phyloP scores from a whole-genome alignment of 2,113 vertebrate species.

The Otolemur garnettii region DNA sequence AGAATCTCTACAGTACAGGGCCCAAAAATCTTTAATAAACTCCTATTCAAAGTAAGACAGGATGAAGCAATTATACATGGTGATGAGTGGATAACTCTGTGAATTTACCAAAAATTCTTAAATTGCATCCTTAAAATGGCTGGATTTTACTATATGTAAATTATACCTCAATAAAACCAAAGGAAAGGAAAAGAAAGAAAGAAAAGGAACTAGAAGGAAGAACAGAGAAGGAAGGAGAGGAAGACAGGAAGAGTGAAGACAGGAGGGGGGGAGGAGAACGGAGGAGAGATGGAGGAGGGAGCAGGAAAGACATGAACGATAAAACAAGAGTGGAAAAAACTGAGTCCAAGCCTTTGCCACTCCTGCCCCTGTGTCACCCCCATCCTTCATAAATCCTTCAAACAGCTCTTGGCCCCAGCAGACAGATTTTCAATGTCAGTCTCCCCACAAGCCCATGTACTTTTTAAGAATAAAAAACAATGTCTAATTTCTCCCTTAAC shows the following conservation, averaged over 20 bases:
- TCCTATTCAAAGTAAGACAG: constrained; percentile 4
- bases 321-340: not conserved
- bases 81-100: not conserved
- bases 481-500: not conserved
- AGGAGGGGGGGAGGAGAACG: fast-evolving
- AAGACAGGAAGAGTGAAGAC: fast-evolving
- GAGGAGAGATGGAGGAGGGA: no score
- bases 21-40: not conserved
- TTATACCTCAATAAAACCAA: not conserved
- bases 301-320: not conserved
- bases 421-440: not conserved
- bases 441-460: not conserved
- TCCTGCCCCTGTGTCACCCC: not conserved
- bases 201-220: not conserved
- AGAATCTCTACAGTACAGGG: not conserved
- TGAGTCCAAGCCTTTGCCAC: not conserved
- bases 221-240: no score
- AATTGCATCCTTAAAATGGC: not conserved
- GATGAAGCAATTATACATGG: not conserved
- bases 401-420: not conserved
- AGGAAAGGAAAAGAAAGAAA: not conserved
- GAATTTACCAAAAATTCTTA: not conserved
- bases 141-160: not conserved
- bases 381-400: not conserved
- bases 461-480: not conserved